Conservation (phyloP, 2,888 invertebrate genomes). For the Scaptomyza polygonia region DNA sequence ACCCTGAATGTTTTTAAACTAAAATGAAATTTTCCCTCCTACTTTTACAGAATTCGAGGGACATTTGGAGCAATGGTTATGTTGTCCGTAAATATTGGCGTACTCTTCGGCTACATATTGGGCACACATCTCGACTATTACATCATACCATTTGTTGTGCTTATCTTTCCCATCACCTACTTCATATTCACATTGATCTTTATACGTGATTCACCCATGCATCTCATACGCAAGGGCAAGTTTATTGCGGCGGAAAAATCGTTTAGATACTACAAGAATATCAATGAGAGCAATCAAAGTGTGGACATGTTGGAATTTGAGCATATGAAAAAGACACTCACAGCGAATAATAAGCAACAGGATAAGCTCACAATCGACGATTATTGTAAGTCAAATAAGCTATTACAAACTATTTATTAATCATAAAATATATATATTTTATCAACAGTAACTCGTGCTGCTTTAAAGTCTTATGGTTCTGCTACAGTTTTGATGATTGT, state of each 20-base stretch:
- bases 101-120: slow-evolving; percentile 78
- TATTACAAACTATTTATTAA: too few species aligned
- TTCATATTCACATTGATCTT: slow-evolving; percentile 54
- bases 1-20: too few species aligned
- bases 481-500: slow-evolving; percentile 68
- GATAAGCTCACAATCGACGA: slow-evolving; percentile 49
- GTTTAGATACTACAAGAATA: slow-evolving; percentile 79
- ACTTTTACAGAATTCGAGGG: slow-evolving; percentile 78
- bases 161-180: slow-evolving; percentile 71
- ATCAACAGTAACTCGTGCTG: slow-evolving; percentile 65
- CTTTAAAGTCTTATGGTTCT: slow-evolving; percentile 66
- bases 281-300: slow-evolving; percentile 40
- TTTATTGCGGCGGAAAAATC: slow-evolving; percentile 73
- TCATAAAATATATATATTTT: slow-evolving; percentile 7
- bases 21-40: too few species aligned
- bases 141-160: slow-evolving; percentile 68
- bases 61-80: slow-evolving; percentile 78
- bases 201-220: slow-evolving; percentile 81
- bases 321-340: slow-evolving; percentile 56
- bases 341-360: slow-evolving; percentile 39
- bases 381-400: slow-evolving; percentile 62
- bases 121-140: slow-evolving; percentile 74
- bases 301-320: slow-evolving; percentile 54
- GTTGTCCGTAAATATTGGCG: slow-evolving; percentile 78
- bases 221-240: slow-evolving; percentile 68